These are phyloP conservation scores for Epinotia demarniana DNA, from an alignment of 2,888 invertebrate species.

Conservation along the genomic window DNA sequence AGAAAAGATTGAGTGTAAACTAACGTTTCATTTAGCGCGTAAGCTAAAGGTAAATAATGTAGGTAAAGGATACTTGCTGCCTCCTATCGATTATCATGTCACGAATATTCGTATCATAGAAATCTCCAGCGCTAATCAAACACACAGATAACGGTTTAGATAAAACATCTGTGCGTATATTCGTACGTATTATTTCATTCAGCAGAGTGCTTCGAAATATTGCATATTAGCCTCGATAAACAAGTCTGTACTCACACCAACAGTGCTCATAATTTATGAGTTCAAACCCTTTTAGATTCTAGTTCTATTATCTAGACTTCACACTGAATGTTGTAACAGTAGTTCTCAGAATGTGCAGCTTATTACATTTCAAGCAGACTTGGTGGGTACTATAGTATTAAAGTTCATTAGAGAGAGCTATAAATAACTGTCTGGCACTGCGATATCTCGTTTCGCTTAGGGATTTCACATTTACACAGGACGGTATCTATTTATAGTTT, in stretches of 20 bases:
- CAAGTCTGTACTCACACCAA: slow-evolving; percentile 11
- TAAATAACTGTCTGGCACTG: slow-evolving; percentile 28
- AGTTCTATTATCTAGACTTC: slow-evolving; percentile 10
- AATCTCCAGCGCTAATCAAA: slow-evolving; percentile 6
- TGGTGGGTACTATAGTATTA: slow-evolving; percentile 1
- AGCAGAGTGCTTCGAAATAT: slow-evolving; percentile 20
- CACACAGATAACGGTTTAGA: slow-evolving; percentile 9
- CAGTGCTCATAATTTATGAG: slow-evolving; percentile 4
- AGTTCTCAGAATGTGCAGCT: slow-evolving; percentile 9
- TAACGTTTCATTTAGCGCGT: slow-evolving; percentile 21
- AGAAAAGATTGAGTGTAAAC: not conserved
- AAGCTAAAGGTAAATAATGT: slow-evolving; percentile 5
- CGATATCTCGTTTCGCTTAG: slow-evolving; percentile 13
- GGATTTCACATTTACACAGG: slow-evolving; percentile 12
- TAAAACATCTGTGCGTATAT: slow-evolving; percentile 1
- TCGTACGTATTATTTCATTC: not conserved
- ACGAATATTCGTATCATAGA: slow-evolving; percentile 17
- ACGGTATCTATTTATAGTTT: slow-evolving; percentile 30
- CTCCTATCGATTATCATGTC: slow-evolving; percentile 4
- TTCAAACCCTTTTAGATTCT: slow-evolving; percentile 14
- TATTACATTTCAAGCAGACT: slow-evolving; percentile 14
- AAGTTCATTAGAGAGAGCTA: slow-evolving; percentile 18
- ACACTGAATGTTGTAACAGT: not conserved
- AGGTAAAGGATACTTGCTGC: slow-evolving; percentile 10
- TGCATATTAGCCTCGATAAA: slow-evolving; percentile 12